These are phyloP conservation scores for Enteromius viviparus DNA, from an alignment of 2,797 vertebrate species.

Conservation along the genomic window DNA sequence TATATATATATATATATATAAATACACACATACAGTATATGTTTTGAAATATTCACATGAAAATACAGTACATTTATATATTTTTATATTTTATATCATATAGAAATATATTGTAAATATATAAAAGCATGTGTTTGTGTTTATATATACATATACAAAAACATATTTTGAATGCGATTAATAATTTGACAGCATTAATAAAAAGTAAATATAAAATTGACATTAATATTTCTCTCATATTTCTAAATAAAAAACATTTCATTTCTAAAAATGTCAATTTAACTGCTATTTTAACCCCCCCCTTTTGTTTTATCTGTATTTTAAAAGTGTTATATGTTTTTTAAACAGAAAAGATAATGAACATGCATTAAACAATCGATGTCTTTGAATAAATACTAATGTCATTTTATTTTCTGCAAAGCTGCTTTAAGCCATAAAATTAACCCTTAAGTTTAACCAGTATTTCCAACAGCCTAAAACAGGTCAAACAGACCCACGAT, in stretches of 20 bases:
- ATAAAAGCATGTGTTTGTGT: too few species aligned
- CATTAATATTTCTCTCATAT: not conserved
- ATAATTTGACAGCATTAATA: too few species aligned
- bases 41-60: too few species aligned
- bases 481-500: not conserved
- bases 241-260: not conserved
- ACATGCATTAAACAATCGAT: not conserved
- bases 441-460: not conserved
- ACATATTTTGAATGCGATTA: too few species aligned
- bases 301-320: not conserved
- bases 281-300: not conserved
- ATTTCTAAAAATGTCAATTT: not conserved
- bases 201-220: not conserved
- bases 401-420: not conserved
- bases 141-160: too few species aligned
- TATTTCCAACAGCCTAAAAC: not conserved
- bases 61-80: too few species aligned
- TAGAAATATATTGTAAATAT: too few species aligned
- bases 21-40: too few species aligned
- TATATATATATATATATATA: too few species aligned
- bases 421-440: not conserved
- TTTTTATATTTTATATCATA: too few species aligned
- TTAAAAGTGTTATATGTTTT: not conserved
- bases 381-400: not conserved
- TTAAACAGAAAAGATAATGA: not conserved